Conservation (phyloP, 2,797 vertebrate species). For the Nannoperca obscura region DNA sequence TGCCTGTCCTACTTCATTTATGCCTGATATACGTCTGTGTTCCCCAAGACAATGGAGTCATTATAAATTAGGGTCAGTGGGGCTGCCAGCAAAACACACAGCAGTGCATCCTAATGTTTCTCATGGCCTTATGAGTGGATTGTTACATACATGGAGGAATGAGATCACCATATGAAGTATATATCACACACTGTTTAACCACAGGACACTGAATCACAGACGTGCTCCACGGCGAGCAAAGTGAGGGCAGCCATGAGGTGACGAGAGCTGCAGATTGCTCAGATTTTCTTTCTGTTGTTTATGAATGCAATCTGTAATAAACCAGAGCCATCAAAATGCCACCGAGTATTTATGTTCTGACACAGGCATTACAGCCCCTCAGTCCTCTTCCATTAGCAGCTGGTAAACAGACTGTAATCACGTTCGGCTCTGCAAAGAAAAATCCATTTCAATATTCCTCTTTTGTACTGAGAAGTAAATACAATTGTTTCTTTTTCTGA, state of each 20-base stretch:
- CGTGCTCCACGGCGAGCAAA: background rate
- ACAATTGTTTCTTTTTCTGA: slow-evolving; percentile 32
- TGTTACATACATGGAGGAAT: slow-evolving; percentile 29
- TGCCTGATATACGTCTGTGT: slow-evolving; percentile 71
- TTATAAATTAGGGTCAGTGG: slow-evolving; percentile 81
- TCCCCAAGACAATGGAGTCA: slow-evolving; percentile 76
- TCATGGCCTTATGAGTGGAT: slow-evolving; percentile 53
- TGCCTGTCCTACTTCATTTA: slow-evolving; percentile 81
- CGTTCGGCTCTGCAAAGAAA: slow-evolving; percentile 49
- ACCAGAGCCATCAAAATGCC: slow-evolving; percentile 39
- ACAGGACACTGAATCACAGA: background rate
- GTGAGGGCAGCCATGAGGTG: background rate
- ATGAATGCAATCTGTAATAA: slow-evolving; percentile 52
- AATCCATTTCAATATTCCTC: slow-evolving; percentile 54
- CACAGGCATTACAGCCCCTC: slow-evolving; percentile 35
- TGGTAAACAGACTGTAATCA: slow-evolving; percentile 72
- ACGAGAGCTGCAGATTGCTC: background rate
- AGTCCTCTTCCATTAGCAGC: slow-evolving; percentile 67
- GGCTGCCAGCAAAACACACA: slow-evolving; percentile 57
- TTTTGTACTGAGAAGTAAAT: slow-evolving; percentile 19
- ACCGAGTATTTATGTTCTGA: slow-evolving; percentile 56
- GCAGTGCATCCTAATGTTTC: slow-evolving; percentile 66
- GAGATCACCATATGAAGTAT: slow-evolving; percentile 25
- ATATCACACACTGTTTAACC: slow-evolving; percentile 3
- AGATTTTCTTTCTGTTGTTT: slow-evolving; percentile 1